Evolutionary conservation across 2,888 invertebrate species (phyloP).

Genomic region (Cosmia trapezina): DNA sequence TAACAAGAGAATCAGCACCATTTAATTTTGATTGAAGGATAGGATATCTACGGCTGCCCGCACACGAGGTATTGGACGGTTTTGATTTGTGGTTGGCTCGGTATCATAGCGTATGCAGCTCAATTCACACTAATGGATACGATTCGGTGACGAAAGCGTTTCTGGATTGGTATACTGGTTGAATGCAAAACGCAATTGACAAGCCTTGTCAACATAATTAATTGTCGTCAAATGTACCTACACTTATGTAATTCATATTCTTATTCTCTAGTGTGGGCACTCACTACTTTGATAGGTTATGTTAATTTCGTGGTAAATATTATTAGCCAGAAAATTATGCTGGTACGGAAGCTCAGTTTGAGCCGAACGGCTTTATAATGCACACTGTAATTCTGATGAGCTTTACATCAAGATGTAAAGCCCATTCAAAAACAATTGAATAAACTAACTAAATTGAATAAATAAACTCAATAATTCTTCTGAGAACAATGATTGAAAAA

Average conservation of each 20-base stretch:
- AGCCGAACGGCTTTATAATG: neutral
- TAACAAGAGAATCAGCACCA: no score
- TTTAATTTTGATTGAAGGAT: neutral
- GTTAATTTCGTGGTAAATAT: no score
- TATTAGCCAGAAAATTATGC: no score
- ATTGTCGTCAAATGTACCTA: no score
- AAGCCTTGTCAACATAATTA: no score
- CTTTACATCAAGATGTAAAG: no score
- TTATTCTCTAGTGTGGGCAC: no score
- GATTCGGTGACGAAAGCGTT: neutral
- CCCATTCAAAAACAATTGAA: neutral
- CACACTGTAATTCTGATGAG: neutral
- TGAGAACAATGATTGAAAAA: no score
- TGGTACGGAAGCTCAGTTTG: neutral
- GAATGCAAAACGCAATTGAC: neutral
- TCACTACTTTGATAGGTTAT: no score
- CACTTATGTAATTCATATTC: no score
- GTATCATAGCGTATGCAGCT: neutral
- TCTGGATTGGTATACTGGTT: no score
- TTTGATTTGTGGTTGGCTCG: conserved; percentile 11
- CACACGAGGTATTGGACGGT: neutral
- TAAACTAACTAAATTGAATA: no score
- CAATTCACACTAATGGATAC: neutral
- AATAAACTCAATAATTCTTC: neutral
- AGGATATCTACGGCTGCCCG: neutral